A percentile compares a stretch with the other conserved stretches of the same genome.
phyloP scores from a whole-genome alignment of 2,888 invertebrate genomes.

The Thereva nobilitata region DNA sequence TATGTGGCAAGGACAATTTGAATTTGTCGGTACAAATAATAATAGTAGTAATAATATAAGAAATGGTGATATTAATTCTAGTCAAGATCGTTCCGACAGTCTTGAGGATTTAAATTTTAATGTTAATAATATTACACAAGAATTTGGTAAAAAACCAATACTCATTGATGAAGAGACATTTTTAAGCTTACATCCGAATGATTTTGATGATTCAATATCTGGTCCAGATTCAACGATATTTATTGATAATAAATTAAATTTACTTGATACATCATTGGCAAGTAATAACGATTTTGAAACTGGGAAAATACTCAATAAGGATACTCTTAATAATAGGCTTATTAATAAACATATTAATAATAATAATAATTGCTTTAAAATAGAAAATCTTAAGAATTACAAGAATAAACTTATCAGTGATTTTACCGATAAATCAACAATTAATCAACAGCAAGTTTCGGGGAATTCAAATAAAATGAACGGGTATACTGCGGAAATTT shows the following conservation, averaged over 20 bases:
- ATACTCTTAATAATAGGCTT: constrained; percentile 53
- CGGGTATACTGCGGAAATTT: constrained; percentile 56
- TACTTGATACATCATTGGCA: constrained; percentile 31
- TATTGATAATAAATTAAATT: constrained; percentile 54
- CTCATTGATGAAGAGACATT: constrained; percentile 58
- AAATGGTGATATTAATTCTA: constrained; percentile 47
- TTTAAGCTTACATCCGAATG: constrained; percentile 57
- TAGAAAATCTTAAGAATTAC: constrained; percentile 57
- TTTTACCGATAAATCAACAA: constrained; percentile 48
- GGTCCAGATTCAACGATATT: constrained; percentile 55
- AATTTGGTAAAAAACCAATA: constrained; percentile 50
- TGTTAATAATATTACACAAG: constrained; percentile 30
- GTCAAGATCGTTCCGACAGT: constrained; percentile 51
- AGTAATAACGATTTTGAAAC: constrained; percentile 46
- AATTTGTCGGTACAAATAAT: constrained; percentile 68
- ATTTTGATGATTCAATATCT: constrained; percentile 54
- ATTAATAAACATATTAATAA: constrained; percentile 53
- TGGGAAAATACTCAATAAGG: constrained; percentile 53
- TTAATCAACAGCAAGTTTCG: constrained; percentile 23
- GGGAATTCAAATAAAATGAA: constrained; percentile 48
- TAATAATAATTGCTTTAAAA: constrained; percentile 55
- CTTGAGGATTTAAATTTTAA: constrained; percentile 56
- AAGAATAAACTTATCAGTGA: constrained; percentile 57
- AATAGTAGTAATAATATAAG: constrained; percentile 40
- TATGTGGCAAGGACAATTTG: constrained; percentile 88